phyloP scores from a whole-genome alignment of 2,113 vertebrate species.

The Saimiri boliviensis region DNA sequence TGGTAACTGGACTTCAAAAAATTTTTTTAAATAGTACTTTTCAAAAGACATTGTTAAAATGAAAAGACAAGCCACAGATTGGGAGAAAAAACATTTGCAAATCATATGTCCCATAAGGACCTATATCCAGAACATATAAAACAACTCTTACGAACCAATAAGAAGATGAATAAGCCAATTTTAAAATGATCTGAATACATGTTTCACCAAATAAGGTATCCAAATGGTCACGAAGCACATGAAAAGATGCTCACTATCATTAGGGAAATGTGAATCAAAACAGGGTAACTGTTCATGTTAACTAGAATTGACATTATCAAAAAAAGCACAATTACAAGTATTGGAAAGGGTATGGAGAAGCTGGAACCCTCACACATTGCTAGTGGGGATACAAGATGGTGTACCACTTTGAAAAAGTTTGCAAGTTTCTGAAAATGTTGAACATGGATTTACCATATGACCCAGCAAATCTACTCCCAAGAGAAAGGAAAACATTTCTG shows the following conservation, averaged over 20 bases:
- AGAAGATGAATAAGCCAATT: neutral
- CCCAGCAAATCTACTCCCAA: neutral
- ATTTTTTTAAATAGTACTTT: neutral
- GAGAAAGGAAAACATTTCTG: neutral
- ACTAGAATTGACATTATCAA: fast-evolving
- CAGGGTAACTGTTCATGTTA: fast-evolving
- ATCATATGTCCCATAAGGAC: neutral
- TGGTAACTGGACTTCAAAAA: neutral
- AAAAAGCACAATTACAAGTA: neutral
- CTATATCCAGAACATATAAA: neutral
- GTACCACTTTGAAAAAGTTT: neutral
- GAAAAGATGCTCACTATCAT: neutral
- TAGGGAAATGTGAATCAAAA: neutral
- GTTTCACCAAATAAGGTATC: neutral
- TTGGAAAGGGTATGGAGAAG: fast-evolving
- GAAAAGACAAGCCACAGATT: neutral
- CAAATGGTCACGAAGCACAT: too few species aligned
- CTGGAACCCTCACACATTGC: too few species aligned
- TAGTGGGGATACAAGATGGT: neutral
- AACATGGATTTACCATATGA: neutral
- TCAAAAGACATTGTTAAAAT: neutral
- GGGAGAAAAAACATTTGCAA: neutral
- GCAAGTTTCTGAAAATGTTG: neutral
- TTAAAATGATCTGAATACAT: neutral
- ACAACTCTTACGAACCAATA: neutral